Base-by-base conservation (phyloP, 2,888 invertebrate genomes). In the Dilophus febrilis region DNA sequence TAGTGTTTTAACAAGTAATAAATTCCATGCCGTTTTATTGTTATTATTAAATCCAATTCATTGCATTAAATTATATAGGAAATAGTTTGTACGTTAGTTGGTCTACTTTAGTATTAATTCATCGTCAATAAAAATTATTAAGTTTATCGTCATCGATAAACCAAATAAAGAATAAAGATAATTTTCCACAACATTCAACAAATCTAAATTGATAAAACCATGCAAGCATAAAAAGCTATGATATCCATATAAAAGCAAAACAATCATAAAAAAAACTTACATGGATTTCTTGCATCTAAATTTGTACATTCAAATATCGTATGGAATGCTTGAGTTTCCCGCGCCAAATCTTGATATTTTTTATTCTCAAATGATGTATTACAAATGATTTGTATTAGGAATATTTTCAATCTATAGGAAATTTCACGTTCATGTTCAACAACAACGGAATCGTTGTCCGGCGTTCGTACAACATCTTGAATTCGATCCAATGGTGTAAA, bases 201-300 rank as follows among this genome's bases (percentile, higher is more conserved):
- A 31, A 12, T 17, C 29, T 42, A 41, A 12, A 32, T 12, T 12
- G 7, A 28, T 31, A 18, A n/a, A n/a, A n/a, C n/a, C n/a, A n/a
- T n/a, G n/a, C n/a, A 32, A 35, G 19, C 12, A 33, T 18, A 33
- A 17, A 18, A 11, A 18, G 11, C 7, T 13, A 35, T 34, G 22
- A 34, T n/a, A 19, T 32, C 41, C 2, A 26, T 19, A 38, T 19
- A 11, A 26, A 28, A 2, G 7, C 39, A n/a, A 13, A n/a, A 13
- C 19, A n/a, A 14, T n/a, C 34, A 5, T 7, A 16, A 14, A 16
- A 18, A 34, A 34, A 38, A 49, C 57, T 53, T 83, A 88, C 88
- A 70, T 45, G 91, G 91, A 74, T 91, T 91, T 48, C 81, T 71
- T 1, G 81, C 85, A 64, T 91, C 91, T 51, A 88, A 80, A 50